Evolutionary conservation across 2,888 invertebrate genomes (phyloP).

Genomic region (Drosophila paramelanica): DNA sequence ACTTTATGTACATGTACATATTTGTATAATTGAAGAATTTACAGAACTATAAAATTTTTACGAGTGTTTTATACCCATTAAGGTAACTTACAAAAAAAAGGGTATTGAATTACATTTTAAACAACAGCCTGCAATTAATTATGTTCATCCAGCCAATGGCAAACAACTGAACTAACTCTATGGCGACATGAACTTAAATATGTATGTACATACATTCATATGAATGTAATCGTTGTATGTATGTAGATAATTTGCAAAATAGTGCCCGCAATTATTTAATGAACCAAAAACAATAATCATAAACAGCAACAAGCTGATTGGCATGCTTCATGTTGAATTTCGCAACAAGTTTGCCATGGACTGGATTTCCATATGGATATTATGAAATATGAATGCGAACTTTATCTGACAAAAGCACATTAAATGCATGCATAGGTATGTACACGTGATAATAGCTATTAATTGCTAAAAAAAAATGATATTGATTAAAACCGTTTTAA

Average conservation of each 20-base stretch:
- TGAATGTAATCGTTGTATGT: background rate
- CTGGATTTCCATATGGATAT: conserved; percentile 55
- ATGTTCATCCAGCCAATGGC: conserved; percentile 42
- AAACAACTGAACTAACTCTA: background rate
- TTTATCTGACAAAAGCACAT: conserved; percentile 18
- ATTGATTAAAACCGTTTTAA: conserved; percentile 34
- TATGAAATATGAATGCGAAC: conserved; percentile 46
- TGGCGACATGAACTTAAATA: background rate
- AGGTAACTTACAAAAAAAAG: background rate
- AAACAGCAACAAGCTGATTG: conserved; percentile 55
- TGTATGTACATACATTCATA: background rate
- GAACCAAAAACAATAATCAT: conserved; percentile 75
- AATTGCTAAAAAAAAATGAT: conserved; percentile 25
- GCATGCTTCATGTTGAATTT: conserved; percentile 53
- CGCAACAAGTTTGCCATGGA: conserved; percentile 64
- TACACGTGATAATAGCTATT: conserved; percentile 32
- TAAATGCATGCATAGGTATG: conserved; percentile 1
- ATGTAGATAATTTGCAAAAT: conserved; percentile 52
- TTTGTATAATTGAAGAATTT: background rate
- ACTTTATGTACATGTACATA: too few species aligned
- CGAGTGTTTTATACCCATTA: background rate
- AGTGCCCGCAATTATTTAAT: conserved; percentile 72
- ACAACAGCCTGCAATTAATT: conserved; percentile 70
- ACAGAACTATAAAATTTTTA: background rate
- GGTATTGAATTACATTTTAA: conserved; percentile 60